Percentiles rank a stretch among this genome's conserved stretches.
These are phyloP conservation scores for Chiropotes sagulatus DNA, from an alignment of 2,797 vertebrate genomes.

Conservation along the genomic window DNA sequence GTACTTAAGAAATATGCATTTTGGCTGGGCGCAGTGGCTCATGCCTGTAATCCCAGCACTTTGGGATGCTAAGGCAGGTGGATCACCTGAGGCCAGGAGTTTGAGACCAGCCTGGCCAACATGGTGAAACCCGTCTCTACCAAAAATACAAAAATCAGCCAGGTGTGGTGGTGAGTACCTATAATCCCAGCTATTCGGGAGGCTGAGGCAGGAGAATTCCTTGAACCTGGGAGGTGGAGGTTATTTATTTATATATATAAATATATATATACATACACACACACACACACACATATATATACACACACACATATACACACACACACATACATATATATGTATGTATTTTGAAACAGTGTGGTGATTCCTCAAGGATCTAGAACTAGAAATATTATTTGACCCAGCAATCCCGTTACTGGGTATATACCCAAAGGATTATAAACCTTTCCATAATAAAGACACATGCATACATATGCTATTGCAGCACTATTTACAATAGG, in stretches of 20 bases:
- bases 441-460: not conserved
- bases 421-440: not conserved
- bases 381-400: not conserved
- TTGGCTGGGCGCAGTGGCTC: not conserved
- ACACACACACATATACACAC: too few relatives aligned
- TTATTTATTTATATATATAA: not conserved
- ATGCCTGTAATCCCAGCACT: not conserved
- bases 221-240: not conserved
- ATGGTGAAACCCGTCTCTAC: not conserved
- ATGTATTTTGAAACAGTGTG: not conserved
- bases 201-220: not conserved
- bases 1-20: not conserved
- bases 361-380: not conserved
- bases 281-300: too few relatives aligned
- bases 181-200: not conserved
- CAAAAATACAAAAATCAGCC: not conserved
- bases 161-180: not conserved
- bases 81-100: not conserved
- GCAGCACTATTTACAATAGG: not conserved
- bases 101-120: not conserved
- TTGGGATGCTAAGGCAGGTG: not conserved
- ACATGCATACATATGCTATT: not conserved
- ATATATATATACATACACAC: fast-evolving
- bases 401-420: not conserved
- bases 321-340: fast-evolving